Conservation (phyloP, 92 coral and sea anemone genomes). For the Umimayanthus kanabou region DNA sequence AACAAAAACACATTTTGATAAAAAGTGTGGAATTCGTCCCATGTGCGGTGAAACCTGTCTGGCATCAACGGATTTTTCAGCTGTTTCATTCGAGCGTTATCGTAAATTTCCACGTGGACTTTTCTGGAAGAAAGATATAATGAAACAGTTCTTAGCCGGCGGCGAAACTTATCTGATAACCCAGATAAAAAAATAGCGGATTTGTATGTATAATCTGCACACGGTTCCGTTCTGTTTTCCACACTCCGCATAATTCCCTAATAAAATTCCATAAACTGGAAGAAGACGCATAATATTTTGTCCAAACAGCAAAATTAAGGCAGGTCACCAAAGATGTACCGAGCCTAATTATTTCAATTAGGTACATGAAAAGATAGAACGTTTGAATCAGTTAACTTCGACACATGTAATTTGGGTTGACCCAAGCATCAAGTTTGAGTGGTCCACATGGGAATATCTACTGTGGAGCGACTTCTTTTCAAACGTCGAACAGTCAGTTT, state of each 20-base stretch:
- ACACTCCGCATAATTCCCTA: background rate
- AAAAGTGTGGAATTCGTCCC: background rate
- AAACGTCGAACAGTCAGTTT: no score
- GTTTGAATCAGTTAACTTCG: no score
- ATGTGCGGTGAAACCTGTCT: background rate
- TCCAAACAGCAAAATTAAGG: background rate
- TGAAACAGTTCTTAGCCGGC: slow-evolving; percentile 18
- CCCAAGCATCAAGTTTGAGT: no score
- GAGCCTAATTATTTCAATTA: no score
- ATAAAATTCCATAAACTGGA: no score
- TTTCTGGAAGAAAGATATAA: slow-evolving; percentile 2
- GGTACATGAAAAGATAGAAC: no score
- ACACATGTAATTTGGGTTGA: no score
- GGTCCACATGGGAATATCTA: no score
- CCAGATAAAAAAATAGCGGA: background rate
- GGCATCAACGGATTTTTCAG: background rate
- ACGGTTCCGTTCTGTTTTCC: background rate
- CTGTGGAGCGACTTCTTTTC: no score
- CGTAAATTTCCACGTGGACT: slow-evolving; percentile 15
- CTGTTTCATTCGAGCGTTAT: background rate
- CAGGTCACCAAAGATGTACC: no score
- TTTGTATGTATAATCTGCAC: slow-evolving; percentile 13
- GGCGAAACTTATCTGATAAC: background rate
- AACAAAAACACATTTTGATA: background rate
- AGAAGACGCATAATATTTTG: no score